Evolutionary conservation across 2,888 invertebrate genomes (phyloP).

Genomic region (Phyllotreta cruciferae): DNA sequence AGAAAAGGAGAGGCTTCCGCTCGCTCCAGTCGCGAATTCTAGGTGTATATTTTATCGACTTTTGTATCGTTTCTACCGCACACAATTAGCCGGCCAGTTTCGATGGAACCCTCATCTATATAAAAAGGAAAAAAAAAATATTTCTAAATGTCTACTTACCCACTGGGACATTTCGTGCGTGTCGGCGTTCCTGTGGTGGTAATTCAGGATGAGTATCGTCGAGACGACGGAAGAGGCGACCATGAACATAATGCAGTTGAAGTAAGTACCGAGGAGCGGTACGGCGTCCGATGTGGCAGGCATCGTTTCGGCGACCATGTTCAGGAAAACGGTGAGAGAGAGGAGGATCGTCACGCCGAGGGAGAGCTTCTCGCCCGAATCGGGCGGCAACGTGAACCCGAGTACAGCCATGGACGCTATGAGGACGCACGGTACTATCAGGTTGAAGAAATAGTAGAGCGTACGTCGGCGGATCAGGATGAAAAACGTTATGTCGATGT

Average conservation of each 20-base stretch:
- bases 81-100: too few relatives aligned
- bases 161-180: constrained; percentile 97
- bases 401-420: constrained; percentile 99
- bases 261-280: constrained; percentile 91
- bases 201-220: constrained; percentile 96
- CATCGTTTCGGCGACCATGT: constrained; percentile 99
- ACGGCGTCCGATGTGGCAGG: constrained; percentile 96
- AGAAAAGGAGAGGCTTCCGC: too few relatives aligned
- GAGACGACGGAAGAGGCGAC: constrained; percentile 98
- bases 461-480: constrained; percentile 96
- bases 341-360: constrained; percentile 95
- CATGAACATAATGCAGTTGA: constrained; percentile 99
- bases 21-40: too few relatives aligned
- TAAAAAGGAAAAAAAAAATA: too few relatives aligned
- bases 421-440: constrained; percentile 98
- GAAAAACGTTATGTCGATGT: constrained; percentile 96
- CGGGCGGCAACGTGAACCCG: constrained; percentile 97
- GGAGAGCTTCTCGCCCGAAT: constrained; percentile 99
- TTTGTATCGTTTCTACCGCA: too few relatives aligned
- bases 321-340: constrained; percentile 96
- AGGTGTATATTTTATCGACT: too few relatives aligned
- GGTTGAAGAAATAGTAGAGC: constrained; percentile 99
- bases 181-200: constrained; percentile 96
- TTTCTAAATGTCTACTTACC: constrained; percentile 80
- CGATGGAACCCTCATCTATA: too few relatives aligned